Conservation (phyloP, 2,888 invertebrate species). For the Polyploca ridens region DNA sequence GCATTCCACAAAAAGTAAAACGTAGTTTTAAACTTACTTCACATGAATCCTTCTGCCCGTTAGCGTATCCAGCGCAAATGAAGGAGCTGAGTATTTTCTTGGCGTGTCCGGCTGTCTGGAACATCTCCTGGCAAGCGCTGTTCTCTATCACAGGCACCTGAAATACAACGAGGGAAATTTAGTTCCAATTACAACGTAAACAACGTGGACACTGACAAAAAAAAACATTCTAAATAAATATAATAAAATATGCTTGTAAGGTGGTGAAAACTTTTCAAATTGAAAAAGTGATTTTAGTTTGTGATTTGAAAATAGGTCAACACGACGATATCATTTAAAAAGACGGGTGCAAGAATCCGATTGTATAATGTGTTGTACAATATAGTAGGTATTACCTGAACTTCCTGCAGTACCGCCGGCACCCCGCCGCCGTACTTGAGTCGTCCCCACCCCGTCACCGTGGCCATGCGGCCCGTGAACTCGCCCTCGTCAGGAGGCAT, state of each 20-base stretch:
- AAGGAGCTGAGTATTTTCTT: slow-evolving; percentile 95
- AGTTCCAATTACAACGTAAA: no score
- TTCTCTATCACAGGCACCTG: slow-evolving; percentile 96
- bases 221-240: no score
- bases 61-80: slow-evolving; percentile 96
- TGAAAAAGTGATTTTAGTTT: no score
- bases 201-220: no score
- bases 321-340: no score
- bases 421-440: slow-evolving; percentile 96
- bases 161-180: slow-evolving; percentile 24
- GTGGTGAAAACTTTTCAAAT: no score
- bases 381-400: slow-evolving; percentile 81
- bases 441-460: slow-evolving; percentile 96
- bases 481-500: slow-evolving; percentile 92
- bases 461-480: slow-evolving; percentile 93
- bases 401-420: slow-evolving; percentile 95
- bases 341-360: no score
- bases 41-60: slow-evolving; percentile 96
- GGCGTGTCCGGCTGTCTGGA: slow-evolving; percentile 94
- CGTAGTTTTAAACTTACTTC: slow-evolving; percentile 85
- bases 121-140: slow-evolving; percentile 96
- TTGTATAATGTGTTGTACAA: no score
- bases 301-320: no score
- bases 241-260: no score
- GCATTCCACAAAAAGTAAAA: no score